phyloP scores from a whole-genome alignment of 2,888 invertebrate species.

The Troides helena region DNA sequence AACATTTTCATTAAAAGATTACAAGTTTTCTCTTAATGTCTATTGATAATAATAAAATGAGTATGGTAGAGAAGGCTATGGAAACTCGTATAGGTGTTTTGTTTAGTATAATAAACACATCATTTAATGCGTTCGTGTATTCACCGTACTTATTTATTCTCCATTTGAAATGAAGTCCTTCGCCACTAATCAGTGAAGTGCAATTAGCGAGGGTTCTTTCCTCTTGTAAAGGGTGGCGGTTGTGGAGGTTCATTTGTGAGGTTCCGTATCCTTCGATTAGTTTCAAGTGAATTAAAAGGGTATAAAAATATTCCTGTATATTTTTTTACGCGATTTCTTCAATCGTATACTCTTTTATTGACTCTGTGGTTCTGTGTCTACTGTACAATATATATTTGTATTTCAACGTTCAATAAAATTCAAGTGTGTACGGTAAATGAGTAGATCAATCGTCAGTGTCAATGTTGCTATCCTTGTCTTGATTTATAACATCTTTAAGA shows the following conservation, averaged over 20 bases:
- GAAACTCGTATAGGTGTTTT: constrained; percentile 14
- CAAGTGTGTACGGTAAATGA: too few relatives aligned
- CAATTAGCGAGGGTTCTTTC: constrained; percentile 65
- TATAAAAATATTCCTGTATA: background rate
- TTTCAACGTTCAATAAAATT: too few relatives aligned
- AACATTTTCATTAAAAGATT: too few relatives aligned
- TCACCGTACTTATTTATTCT: constrained; percentile 25
- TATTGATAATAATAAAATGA: constrained; percentile 20
- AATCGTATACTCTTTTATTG: too few relatives aligned
- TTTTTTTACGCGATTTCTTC: too few relatives aligned
- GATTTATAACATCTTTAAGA: too few relatives aligned
- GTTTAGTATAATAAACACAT: constrained; percentile 24
- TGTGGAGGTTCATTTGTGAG: constrained; percentile 60
- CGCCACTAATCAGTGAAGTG: constrained; percentile 70
- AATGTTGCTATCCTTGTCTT: too few relatives aligned
- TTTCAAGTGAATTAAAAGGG: constrained; percentile 33
- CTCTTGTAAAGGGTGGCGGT: constrained; percentile 59
- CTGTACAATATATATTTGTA: too few relatives aligned
- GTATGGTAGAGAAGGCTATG: constrained; percentile 22
- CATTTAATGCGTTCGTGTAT: constrained; percentile 30
- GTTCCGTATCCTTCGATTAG: constrained; percentile 50
- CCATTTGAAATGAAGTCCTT: constrained; percentile 25
- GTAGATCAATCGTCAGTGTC: too few relatives aligned
- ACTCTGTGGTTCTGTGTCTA: too few relatives aligned
- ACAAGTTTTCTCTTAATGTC: background rate